These are phyloP conservation scores for Pristionchus arcanus DNA, from an alignment of 2,888 invertebrate species.

Conservation along the genomic window DNA sequence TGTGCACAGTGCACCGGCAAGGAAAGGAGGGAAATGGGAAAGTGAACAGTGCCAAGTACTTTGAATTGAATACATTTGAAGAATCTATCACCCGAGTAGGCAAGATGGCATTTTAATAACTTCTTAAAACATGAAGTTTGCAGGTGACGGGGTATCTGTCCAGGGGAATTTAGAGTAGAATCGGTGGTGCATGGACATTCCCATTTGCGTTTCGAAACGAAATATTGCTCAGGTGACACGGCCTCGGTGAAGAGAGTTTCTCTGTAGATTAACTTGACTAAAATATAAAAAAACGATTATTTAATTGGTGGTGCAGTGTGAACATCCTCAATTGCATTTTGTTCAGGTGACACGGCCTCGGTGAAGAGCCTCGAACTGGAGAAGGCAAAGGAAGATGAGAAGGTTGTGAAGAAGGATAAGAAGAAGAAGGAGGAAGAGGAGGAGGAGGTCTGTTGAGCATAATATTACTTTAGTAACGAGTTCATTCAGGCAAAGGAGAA, in stretches of 20 bases:
- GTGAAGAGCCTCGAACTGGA: conserved; percentile 46
- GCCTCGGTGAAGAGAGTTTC: conserved; percentile 41
- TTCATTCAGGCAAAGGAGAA: conserved; percentile 5
- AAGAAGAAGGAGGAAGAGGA: background rate
- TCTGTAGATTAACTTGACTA: too few species aligned
- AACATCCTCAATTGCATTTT: background rate
- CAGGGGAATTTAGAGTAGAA: too few species aligned
- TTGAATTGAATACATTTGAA: background rate
- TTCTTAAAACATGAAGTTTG: background rate
- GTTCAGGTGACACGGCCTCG: conserved; percentile 6
- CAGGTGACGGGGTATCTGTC: background rate
- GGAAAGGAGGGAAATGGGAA: background rate
- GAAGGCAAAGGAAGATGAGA: background rate
- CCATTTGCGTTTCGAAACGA: background rate
- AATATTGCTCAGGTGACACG: background rate
- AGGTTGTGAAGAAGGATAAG: background rate
- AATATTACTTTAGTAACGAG: too few species aligned
- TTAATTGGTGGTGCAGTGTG: too few species aligned
- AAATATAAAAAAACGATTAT: too few species aligned
- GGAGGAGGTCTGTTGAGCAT: background rate
- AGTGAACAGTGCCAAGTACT: too few species aligned
- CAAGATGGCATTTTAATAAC: background rate
- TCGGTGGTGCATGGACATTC: too few species aligned
- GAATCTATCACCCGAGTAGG: background rate
- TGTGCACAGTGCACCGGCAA: background rate